Base-by-base conservation (phyloP, 2,113 vertebrate species). In the Sardina pilchardus region DNA sequence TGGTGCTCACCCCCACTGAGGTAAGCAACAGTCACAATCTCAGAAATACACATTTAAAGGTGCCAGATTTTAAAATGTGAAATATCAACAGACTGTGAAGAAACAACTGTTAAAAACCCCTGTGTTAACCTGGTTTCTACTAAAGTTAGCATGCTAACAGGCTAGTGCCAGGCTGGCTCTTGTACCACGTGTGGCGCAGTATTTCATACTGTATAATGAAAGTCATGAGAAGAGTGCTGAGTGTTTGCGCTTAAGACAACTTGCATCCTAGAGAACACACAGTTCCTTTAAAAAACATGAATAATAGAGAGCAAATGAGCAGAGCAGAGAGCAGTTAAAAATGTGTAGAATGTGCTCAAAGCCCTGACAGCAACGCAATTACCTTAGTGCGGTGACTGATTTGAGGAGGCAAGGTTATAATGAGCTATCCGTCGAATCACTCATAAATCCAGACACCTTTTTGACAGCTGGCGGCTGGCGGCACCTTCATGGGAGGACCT, bases 1-100 rank as follows among this genome's bases (percentile, higher is more conserved):
- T 97, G 86, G 95, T 98, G 85, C 90, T 99, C 89, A 97, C 95
- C 5, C 96, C 97, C 0, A 84, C 94, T 16, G 94, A 97, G 96
- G 98, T 99, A 94, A 36, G 71, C 63, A 1, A 78, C 14, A 24
- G 53, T 24, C 53, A 59, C 53, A 59, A 21, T 59, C 19, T 59
- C 53, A 59, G 53, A 59, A 17, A 16, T 50, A 50, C 17, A 17
- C 48, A 50, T 16, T 50, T 16, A 16, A 50, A 50, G 17, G 3
- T 3, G 12, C 48, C 17, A 47, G 12, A 47, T 10, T 47, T 1
- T 47, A 47, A 47, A 47, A 47, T 47, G 7, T 47, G 45, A 47
- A 47, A 47, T 47, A 47, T 14, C 45, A 50, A 50, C 48, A 50
- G 48, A 50, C 14, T 50, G 48, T 50, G 48, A 14, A 16, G 48